Base-by-base conservation (phyloP, 2,113 vertebrate genomes). In the Brachyistius frenatus region DNA sequence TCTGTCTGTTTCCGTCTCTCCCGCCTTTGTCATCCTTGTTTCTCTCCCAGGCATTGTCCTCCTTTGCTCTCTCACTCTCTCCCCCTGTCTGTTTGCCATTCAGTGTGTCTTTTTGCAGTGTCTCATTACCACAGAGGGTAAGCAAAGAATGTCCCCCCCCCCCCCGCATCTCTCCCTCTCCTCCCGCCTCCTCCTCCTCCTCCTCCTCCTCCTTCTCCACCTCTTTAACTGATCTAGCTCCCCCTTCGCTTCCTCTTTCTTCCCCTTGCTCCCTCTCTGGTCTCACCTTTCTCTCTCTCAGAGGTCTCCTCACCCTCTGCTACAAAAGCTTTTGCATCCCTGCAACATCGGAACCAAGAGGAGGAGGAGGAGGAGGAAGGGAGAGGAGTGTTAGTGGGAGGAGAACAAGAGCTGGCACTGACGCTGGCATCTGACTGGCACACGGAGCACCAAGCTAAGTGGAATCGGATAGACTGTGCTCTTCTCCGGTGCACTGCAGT, bases 341-440 rank as follows among this genome's bases (percentile, higher is more conserved):
- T 78, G 69, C 52, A 77, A 82, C 69, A 86, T 73, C 11, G 41
- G 72, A 65, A 58, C 56, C 11, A 65, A 30, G 58, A 63, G 37
- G 54, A 76, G 4, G 44, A 57, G 31, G 52, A 36, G 33, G 53
- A 16, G 58, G 36, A 30, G 11, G 68, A 37, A 61, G 69, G 30
- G 13, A 53, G 56, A 33, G n/a, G 53, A 71, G 73, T 80, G 47
- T 73, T 63, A 80, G 66, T 32, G 5, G 46, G 44, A 61, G 44
- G 66, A 68, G 49, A 84, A 78, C 7, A 13, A 31, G 64, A 83
- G 76, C 71, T 91, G 81, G 82, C 87, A 67, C 63, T 50, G 67
- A 73, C 77, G 80, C 83, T 80, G 84, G 86, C 88, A 86, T 78
- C 54, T 79, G 84, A 71, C 73, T 78, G 82, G 84, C 79, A 36